Percentiles rank a stretch among this genome's conserved stretches.
phyloP scores from a whole-genome alignment of 2,888 invertebrate species.

The Eurytoma adleriae region DNA sequence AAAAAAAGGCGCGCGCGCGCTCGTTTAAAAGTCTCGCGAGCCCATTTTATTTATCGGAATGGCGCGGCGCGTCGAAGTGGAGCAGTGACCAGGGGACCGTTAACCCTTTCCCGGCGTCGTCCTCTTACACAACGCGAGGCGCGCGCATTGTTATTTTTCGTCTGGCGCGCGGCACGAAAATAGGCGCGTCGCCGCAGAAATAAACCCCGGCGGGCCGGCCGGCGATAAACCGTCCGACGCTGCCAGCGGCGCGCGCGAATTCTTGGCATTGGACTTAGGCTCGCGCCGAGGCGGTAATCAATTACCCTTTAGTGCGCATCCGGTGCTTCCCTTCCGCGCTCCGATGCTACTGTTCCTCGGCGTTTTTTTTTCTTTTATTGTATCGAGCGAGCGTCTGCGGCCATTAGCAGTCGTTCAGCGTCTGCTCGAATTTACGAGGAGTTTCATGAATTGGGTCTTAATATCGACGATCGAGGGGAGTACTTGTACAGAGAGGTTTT shows the following conservation, averaged over 20 bases:
- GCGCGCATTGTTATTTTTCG: slow-evolving; percentile 53
- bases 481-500: background rate
- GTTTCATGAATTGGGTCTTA: background rate
- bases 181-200: slow-evolving; percentile 42
- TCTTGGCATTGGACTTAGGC: slow-evolving; percentile 51
- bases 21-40: too few species aligned
- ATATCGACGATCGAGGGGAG: too few species aligned
- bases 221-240: slow-evolving; percentile 3
- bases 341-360: slow-evolving; percentile 3
- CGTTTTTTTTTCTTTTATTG: background rate
- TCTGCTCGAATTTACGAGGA: background rate
- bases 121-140: slow-evolving; percentile 33
- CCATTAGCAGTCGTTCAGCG: too few species aligned
- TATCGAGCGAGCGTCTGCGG: too few species aligned
- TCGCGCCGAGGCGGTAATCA: slow-evolving; percentile 40
- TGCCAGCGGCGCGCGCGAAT: slow-evolving; percentile 9
- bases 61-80: background rate
- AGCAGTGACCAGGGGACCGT: slow-evolving; percentile 42
- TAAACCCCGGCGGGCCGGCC: slow-evolving; percentile 21
- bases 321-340: background rate
- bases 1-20: too few species aligned
- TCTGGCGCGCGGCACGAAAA: slow-evolving; percentile 45
- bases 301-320: slow-evolving; percentile 54
- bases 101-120: slow-evolving; percentile 19
- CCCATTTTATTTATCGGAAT: too few species aligned